A percentile compares a stretch with the other conserved stretches of the same genome.
Conservation (phyloP, 2,797 vertebrate genomes). For the Ctenopoma multispine region DNA sequence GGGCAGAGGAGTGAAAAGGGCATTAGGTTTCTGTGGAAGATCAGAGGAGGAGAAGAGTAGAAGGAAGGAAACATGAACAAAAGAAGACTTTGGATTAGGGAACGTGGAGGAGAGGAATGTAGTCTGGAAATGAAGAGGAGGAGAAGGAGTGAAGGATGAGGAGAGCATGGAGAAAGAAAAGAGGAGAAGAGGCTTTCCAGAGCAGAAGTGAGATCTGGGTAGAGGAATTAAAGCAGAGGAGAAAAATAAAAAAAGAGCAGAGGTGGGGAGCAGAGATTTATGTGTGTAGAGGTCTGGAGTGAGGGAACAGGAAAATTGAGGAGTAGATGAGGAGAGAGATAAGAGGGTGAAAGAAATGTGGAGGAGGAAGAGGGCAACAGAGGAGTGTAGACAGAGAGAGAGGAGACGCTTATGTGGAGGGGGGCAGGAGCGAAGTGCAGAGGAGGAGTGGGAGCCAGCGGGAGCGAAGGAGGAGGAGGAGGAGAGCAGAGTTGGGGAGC, state of each 20-base stretch:
- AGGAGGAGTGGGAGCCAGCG: conserved; percentile 42
- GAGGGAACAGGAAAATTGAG: conserved; percentile 5
- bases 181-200: background rate
- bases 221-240: background rate
- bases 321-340: conserved; percentile 1
- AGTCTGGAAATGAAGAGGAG: background rate
- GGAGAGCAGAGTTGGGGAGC: conserved; percentile 51
- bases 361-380: background rate
- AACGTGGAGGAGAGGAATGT: background rate
- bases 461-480: conserved; percentile 38
- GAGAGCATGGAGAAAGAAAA: background rate
- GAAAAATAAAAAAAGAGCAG: background rate
- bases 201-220: no score
- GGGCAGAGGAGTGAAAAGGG: background rate
- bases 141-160: background rate
- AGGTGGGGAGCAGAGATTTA: background rate
- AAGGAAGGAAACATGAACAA: no score
- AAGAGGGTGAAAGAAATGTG: background rate
- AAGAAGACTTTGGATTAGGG: background rate
- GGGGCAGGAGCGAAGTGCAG: conserved; percentile 26
- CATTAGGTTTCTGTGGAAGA: background rate
- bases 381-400: conserved; percentile 1
- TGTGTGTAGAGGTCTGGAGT: background rate
- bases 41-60: background rate
- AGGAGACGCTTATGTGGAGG: conserved; percentile 23